Conservation (phyloP, 2,888 invertebrate species). For the Muscina levida region DNA sequence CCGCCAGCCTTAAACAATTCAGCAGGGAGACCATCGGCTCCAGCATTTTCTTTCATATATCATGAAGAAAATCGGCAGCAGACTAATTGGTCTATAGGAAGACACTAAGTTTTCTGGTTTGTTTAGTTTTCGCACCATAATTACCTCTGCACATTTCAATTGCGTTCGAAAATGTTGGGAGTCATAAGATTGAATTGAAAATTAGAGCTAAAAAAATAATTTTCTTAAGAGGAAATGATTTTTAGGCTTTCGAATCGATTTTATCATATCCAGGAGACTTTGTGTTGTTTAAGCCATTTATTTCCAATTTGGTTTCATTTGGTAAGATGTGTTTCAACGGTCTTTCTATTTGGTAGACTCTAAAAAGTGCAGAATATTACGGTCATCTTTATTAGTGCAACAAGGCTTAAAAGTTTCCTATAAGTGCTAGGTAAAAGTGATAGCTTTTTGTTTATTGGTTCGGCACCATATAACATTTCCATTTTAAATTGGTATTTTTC, state of each 20-base stretch:
- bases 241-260: slow-evolving; percentile 41
- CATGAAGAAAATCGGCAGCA: too few species aligned
- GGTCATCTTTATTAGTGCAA: not conserved
- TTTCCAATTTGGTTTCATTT: slow-evolving; percentile 31
- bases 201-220: slow-evolving; percentile 31
- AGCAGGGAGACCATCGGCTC: too few species aligned
- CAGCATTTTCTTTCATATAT: too few species aligned
- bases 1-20: too few species aligned
- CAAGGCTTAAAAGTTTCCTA: too few species aligned
- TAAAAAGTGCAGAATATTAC: slow-evolving; percentile 20
- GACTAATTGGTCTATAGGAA: too few species aligned
- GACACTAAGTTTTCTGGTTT: too few species aligned
- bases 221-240: slow-evolving; percentile 29
- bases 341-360: slow-evolving; percentile 40
- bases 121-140: too few species aligned
- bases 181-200: slow-evolving; percentile 22
- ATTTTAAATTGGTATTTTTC: slow-evolving; percentile 35
- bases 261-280: slow-evolving; percentile 46
- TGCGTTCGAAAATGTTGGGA: too few species aligned
- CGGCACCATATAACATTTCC: slow-evolving; percentile 23
- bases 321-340: slow-evolving; percentile 32
- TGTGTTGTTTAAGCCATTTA: slow-evolving; percentile 15
- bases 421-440: slow-evolving; percentile 21
- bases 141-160: too few species aligned
- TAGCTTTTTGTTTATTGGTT: slow-evolving; percentile 18